Evolutionary conservation across 1,140 invertebrate species (phyloP).

Genomic region (Ooceraea biroi): DNA sequence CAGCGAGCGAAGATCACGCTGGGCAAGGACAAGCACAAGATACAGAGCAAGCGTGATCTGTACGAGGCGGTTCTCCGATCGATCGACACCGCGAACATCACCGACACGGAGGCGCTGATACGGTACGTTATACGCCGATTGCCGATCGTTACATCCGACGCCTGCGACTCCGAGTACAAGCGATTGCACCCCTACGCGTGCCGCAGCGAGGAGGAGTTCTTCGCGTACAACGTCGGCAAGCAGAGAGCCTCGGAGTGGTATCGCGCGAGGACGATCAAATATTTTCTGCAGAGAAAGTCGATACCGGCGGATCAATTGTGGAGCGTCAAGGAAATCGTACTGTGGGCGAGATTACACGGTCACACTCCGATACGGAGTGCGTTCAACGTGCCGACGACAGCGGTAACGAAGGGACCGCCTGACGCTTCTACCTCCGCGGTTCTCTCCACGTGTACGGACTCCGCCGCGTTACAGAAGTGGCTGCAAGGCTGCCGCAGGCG

Average conservation of each 20-base stretch:
- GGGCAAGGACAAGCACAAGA: slow-evolving; percentile 78
- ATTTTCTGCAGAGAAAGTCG: slow-evolving; percentile 78
- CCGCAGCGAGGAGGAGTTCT: slow-evolving; percentile 83
- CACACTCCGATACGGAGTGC: slow-evolving; percentile 79
- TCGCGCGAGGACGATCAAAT: slow-evolving; percentile 82
- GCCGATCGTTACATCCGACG: slow-evolving; percentile 81
- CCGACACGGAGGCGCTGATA: slow-evolving; percentile 73
- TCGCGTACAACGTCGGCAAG: slow-evolving; percentile 86
- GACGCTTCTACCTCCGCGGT: not conserved
- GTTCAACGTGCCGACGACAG: not conserved
- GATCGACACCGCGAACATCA: slow-evolving; percentile 62
- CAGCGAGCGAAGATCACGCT: slow-evolving; percentile 63
- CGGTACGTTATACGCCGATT: slow-evolving; percentile 81
- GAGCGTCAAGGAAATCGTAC: slow-evolving; percentile 86
- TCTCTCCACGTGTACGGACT: slow-evolving; percentile 66
- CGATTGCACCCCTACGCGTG: slow-evolving; percentile 86
- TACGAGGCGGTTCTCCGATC: slow-evolving; percentile 73
- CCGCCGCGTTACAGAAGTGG: slow-evolving; percentile 73
- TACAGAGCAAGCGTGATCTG: slow-evolving; percentile 74
- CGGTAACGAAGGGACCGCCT: slow-evolving; percentile 51
- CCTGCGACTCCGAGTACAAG: slow-evolving; percentile 81
- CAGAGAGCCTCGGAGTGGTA: slow-evolving; percentile 86
- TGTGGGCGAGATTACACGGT: slow-evolving; percentile 86
- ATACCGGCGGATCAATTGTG: slow-evolving; percentile 82
- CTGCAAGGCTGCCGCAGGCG: slow-evolving; percentile 58